Base-by-base conservation (phyloP, 1,140 invertebrate genomes). In the Vanessa atalanta region DNA sequence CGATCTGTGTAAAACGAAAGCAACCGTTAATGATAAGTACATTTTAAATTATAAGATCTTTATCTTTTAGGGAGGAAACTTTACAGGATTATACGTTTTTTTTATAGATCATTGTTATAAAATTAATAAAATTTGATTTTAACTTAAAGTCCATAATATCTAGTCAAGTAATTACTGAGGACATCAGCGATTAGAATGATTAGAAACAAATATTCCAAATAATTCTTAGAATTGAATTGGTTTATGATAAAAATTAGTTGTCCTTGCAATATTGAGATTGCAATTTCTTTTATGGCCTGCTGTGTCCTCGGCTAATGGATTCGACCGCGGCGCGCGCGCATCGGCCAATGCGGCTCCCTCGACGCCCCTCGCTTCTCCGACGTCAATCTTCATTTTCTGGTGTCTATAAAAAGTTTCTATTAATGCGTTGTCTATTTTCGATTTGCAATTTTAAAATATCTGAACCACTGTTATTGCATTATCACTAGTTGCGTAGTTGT, bases 381-480 rank as follows among this genome's bases (percentile, higher is more conserved):
- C 66, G 66, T 68, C 66, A 51, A 57, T 68, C 66, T 68, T 68
- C 66, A 68, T 68, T 68, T 68, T 47, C n/a, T 16, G 15, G n/a
- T n/a, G 51, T 68, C 51, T 57, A 37, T 68, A 57, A 43, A 55
- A 43, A 57, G 47, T 47, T 66, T 50, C 47, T 68, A 43, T 57
- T 68, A 57, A 6, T 55, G n/a, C 53, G 20, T 57, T 43, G 12
- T 20, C 51, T 68, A 68, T 68, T 43, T 57, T 55, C 51, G n/a
- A 61, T 23, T 60, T 31, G 15, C 11, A 26, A 23, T 13, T 60
- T 43, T 43, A 9, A 3, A 43, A 43, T 9, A 43, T 43, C 37
- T 43, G 9, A 43, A 43, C 9, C 9, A 1, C 8, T 43, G 37
- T 5, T 9, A 43, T 43, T 43, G 37, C 6, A 43, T 43, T 43